Percentiles rank a stretch among this genome's conserved stretches.
These are phyloP conservation scores for Cervus canadensis DNA, from an alignment of 2,113 vertebrate genomes.

Conservation along the genomic window DNA sequence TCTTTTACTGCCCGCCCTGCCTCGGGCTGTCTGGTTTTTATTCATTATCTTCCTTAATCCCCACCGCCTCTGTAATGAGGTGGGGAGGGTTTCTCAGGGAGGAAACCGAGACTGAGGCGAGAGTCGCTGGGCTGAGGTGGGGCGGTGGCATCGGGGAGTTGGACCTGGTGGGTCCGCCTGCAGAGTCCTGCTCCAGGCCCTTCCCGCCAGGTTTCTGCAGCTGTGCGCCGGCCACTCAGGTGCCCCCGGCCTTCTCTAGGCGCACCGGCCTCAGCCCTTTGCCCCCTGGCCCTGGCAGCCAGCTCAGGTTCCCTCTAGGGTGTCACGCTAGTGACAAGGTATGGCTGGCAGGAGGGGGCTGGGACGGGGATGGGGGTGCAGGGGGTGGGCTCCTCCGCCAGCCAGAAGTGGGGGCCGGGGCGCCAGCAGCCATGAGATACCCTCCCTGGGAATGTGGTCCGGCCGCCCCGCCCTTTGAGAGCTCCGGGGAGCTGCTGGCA, in stretches of 20 bases:
- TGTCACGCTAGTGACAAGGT: background rate
- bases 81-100: background rate
- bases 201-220: background rate
- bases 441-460: conserved; percentile 63
- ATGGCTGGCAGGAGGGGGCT: background rate
- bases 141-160: background rate
- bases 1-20: background rate
- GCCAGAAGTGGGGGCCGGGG: background rate
- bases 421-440: conserved; percentile 71
- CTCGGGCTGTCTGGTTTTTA: background rate
- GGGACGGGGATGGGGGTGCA: background rate
- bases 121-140: background rate
- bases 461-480: conserved; percentile 40
- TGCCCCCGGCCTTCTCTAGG: background rate
- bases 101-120: background rate
- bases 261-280: background rate
- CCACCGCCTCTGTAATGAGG: background rate
- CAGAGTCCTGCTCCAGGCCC: background rate
- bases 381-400: background rate
- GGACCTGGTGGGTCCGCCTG: background rate
- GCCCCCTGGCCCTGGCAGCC: background rate
- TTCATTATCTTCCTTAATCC: conserved; percentile 28
- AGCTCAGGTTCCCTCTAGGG: background rate
- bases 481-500: background rate
- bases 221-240: rapidly evolving